phyloP scores from a whole-genome alignment of 2,888 invertebrate genomes.

The Hyposoter dolosus region DNA sequence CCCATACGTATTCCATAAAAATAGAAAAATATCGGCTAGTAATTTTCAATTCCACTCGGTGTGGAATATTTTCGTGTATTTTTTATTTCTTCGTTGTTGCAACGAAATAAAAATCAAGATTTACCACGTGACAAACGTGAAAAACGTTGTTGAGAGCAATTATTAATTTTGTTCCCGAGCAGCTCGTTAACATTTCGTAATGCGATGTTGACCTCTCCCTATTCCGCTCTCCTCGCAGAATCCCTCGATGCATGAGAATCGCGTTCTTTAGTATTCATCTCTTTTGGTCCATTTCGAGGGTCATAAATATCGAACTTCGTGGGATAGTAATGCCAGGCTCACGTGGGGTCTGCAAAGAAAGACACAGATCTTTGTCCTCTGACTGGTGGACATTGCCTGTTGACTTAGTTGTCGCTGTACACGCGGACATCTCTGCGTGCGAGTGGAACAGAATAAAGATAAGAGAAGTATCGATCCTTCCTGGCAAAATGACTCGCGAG shows the following conservation, averaged over 20 bases:
- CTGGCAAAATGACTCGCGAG: conserved; percentile 51
- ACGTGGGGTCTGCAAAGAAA: conserved; percentile 79
- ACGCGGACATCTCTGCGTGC: conserved; percentile 45
- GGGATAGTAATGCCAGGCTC: conserved; percentile 77
- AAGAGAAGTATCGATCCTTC: conserved; percentile 66
- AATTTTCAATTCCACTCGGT: not conserved
- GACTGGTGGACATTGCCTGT: conserved; percentile 52
- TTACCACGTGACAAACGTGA: too few relatives aligned
- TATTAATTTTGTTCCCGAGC: not conserved
- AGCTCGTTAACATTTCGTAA: not conserved
- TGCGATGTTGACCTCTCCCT: not conserved
- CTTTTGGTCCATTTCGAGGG: conserved; percentile 38
- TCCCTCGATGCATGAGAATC: not conserved
- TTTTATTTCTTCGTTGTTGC: too few relatives aligned
- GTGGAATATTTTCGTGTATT: not conserved
- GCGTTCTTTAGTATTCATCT: conserved; percentile 31
- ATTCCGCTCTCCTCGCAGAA: not conserved
- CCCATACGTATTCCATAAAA: not conserved
- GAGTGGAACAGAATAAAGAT: conserved; percentile 29
- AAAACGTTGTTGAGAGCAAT: not conserved
- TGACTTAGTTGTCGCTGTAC: conserved; percentile 45
- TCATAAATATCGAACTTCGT: conserved; percentile 76
- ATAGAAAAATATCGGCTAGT: not conserved
- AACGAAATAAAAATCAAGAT: too few relatives aligned
- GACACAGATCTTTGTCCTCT: conserved; percentile 77